Base-by-base conservation (phyloP, 2,113 vertebrate species). In the Hemiscyllium ocellatum region DNA sequence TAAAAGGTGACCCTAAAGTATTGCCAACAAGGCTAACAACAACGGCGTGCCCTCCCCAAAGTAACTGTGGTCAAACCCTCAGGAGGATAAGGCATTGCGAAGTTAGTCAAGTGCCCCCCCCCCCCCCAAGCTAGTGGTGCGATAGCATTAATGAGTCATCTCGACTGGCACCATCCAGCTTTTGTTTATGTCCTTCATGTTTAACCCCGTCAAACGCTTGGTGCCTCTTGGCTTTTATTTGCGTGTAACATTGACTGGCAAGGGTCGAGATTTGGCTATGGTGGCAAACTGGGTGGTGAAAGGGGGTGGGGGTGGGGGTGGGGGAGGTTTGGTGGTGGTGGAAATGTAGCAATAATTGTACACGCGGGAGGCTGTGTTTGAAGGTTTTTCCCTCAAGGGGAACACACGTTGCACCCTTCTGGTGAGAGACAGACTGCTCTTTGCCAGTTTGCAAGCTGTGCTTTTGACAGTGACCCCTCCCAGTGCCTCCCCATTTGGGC, bases 401-500 rank as follows among this genome's bases (percentile, higher is more conserved):
- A 95, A 72, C 47, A 29, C 68, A 95, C 13, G 50, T 24, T 17
- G 15, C 22, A 26, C 4, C 24, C 47, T 50, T 42, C 29, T 95
- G 66, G 22, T 15, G 68, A 56, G 29, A 95, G 47, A 47, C 91
- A 90, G 89, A 72, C 93, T 70, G 93, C 68, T 70, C 93, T 22
- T 72, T 95, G 93, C 93, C 93, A 95, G 69, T 95, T 65, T 66
- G 69, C 93, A 95, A 33, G 93, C 93, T 95, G 93, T 72, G 93
- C 68, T 72, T 69, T 95, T 29, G 68, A 95, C 93, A 95, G 68
- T 72, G 68, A 50, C 93, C 93, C 93, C n/a, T 72, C 94, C 69
- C 94, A 47, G 22, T 52, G 42, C 50, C 94, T 72, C 94, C 94
- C 68, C 47, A 95, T 95, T 95, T 95, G 94, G 94, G 26, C 94